A percentile compares a stretch with the other conserved stretches of the same genome.
Conservation (phyloP, 2,113 vertebrate genomes). For the Cranoglanis bouderius region DNA sequence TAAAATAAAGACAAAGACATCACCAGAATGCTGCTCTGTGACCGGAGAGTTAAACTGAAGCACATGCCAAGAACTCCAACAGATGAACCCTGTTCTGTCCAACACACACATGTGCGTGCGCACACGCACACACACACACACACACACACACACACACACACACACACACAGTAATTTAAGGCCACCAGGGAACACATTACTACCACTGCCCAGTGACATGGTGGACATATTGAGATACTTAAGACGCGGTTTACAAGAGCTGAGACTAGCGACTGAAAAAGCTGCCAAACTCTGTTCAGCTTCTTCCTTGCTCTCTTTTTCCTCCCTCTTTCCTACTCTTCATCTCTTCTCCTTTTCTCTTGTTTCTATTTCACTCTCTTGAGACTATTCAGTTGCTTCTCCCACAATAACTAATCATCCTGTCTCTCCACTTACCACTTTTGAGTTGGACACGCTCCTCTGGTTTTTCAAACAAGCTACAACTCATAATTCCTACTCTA, state of each 20-base stretch:
- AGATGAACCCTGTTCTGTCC: conserved; percentile 45
- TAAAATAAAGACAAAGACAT: neutral
- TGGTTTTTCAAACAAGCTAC: conserved; percentile 6
- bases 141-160: neutral
- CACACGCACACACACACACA: neutral
- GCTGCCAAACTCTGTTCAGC: conserved; percentile 20
- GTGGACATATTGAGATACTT: conserved; percentile 51
- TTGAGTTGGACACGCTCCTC: neutral
- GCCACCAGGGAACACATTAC: conserved; percentile 49
- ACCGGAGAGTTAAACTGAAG: conserved; percentile 70
- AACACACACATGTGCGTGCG: neutral
- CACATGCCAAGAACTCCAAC: conserved; percentile 58
- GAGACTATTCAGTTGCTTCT: neutral
- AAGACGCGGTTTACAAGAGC: conserved; percentile 42
- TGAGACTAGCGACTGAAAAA: conserved; percentile 11
- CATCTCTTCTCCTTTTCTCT: conserved; percentile 6
- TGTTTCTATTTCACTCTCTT: neutral
- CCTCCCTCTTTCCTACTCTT: neutral
- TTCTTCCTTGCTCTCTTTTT: neutral
- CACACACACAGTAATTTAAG: conserved; percentile 4
- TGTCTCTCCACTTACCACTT: conserved; percentile 21
- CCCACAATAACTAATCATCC: conserved; percentile 18
- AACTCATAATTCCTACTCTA: neutral
- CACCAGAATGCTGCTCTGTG: conserved; percentile 53
- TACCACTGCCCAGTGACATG: conserved; percentile 36